Evolutionary conservation across 2,888 invertebrate genomes (phyloP).

Genomic region (Philereme transversata): DNA sequence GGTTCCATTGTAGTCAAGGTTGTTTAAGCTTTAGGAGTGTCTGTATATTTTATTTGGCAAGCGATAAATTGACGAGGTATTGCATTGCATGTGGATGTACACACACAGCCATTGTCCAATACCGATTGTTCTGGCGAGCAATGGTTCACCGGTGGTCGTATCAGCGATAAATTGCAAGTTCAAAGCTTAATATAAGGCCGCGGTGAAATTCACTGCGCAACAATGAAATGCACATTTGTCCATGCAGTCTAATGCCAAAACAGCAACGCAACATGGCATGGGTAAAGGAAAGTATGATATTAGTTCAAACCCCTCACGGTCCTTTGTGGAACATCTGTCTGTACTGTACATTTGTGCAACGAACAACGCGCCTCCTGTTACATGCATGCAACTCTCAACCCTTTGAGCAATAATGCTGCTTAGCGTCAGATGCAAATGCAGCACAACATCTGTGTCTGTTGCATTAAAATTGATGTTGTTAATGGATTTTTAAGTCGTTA

Average conservation of each 20-base stretch:
- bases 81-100: constrained; percentile 5
- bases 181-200: constrained; percentile 58
- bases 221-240: constrained; percentile 45
- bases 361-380: constrained; percentile 57
- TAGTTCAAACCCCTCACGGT: constrained; percentile 45
- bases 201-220: constrained; percentile 51
- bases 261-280: constrained; percentile 44
- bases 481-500: constrained; percentile 12
- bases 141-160: constrained; percentile 60
- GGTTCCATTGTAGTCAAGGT: constrained; percentile 14
- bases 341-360: constrained; percentile 56
- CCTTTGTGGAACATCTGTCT: constrained; percentile 70
- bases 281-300: constrained; percentile 49
- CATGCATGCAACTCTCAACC: constrained; percentile 56
- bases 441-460: constrained; percentile 20
- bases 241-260: constrained; percentile 42
- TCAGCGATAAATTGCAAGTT: constrained; percentile 64
- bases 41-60: constrained; percentile 17
- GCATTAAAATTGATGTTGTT: constrained; percentile 16
- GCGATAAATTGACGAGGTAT: constrained; percentile 17
- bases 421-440: constrained; percentile 48
- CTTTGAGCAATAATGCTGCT: constrained; percentile 55
- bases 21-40: constrained; percentile 13
- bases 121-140: constrained; percentile 63
- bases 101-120: constrained; percentile 45